These are phyloP conservation scores for Hemiprocne comata DNA, from an alignment of 2,113 vertebrate genomes.

Conservation along the genomic window DNA sequence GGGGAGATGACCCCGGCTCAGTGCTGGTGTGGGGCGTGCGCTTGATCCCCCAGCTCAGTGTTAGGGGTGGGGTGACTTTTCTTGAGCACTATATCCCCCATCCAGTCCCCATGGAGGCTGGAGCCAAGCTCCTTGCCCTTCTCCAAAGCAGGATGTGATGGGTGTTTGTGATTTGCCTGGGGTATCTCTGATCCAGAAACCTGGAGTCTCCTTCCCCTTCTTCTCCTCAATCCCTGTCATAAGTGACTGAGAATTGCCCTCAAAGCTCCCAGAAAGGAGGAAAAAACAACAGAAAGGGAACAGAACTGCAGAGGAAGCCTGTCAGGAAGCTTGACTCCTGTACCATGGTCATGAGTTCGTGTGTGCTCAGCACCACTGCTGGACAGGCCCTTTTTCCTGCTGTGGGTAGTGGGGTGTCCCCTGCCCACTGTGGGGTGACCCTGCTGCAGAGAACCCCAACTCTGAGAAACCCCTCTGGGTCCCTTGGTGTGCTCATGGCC, in stretches of 20 bases:
- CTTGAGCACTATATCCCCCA: fast-evolving
- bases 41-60: fast-evolving
- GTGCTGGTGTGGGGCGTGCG: fast-evolving
- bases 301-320: not conserved
- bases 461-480: not conserved
- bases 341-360: not conserved
- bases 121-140: fast-evolving
- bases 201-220: not conserved
- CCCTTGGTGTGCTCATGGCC: fast-evolving
- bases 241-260: not conserved
- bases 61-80: not conserved
- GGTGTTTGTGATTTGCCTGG: not conserved
- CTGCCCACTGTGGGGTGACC: not conserved
- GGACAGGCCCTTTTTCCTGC: fast-evolving
- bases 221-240: fast-evolving
- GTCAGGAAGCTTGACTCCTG: not conserved
- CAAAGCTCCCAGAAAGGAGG: not conserved
- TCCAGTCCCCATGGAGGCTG: not conserved
- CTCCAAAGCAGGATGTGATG: fast-evolving
- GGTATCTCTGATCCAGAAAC: not conserved
- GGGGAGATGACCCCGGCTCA: not conserved
- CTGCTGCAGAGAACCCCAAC: not conserved
- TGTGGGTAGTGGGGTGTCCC: not conserved
- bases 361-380: not conserved
- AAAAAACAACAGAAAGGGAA: not conserved